Evolutionary conservation across 2,113 vertebrate species (phyloP).

Genomic region (Gasterosteus aculeatus): DNA sequence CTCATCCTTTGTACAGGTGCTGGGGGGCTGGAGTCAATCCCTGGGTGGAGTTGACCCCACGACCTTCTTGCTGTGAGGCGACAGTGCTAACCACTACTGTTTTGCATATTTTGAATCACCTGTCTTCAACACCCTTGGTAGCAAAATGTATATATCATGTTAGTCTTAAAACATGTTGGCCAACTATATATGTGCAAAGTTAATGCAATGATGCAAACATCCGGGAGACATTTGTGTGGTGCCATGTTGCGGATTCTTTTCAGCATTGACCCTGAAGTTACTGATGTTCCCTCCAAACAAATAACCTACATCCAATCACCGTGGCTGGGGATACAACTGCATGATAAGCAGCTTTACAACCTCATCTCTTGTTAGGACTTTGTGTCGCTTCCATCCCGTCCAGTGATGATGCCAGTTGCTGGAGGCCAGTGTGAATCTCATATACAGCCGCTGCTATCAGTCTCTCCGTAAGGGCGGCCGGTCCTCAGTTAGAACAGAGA

Average conservation of each 20-base stretch:
- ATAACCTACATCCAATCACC: conserved; percentile 41
- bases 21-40: no score
- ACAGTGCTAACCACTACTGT: no score
- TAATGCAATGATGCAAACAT: background rate
- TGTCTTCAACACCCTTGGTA: background rate
- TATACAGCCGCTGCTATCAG: conserved; percentile 54
- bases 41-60: no score
- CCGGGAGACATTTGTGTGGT: no score
- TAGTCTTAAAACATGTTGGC: background rate
- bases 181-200: background rate
- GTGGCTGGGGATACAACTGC: conserved; percentile 34
- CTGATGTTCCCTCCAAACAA: background rate
- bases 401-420: conserved; percentile 50
- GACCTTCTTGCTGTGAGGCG: no score
- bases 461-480: conserved; percentile 24
- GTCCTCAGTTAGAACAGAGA: conserved; percentile 38
- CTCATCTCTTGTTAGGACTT: conserved; percentile 28
- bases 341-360: conserved; percentile 59
- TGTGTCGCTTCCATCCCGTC: conserved; percentile 38
- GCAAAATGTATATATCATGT: background rate
- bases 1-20: no score
- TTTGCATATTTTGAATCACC: conserved; percentile 4
- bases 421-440: conserved; percentile 59
- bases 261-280: no score
- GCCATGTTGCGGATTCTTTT: no score